phyloP scores from a whole-genome alignment of 2,797 vertebrate species.

The Notamacropus eugenii region DNA sequence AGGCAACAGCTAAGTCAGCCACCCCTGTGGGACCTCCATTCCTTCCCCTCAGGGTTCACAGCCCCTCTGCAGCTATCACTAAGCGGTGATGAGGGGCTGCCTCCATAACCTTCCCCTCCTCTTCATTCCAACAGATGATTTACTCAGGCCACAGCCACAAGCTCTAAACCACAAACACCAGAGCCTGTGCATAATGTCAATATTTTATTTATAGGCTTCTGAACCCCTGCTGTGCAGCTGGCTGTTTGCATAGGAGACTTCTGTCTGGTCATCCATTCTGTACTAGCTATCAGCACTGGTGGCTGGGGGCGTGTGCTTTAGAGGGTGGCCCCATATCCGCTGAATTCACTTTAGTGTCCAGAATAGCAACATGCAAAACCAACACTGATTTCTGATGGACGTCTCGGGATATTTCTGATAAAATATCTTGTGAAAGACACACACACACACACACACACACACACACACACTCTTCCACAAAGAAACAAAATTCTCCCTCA shows the following conservation, averaged over 20 bases:
- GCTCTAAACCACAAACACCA: conserved; percentile 65
- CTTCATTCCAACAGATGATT: conserved; percentile 65
- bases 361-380: neutral
- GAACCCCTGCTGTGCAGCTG: neutral
- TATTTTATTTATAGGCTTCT: conserved; percentile 34
- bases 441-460: neutral
- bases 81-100: conserved; percentile 61
- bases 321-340: neutral
- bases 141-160: conserved; percentile 71
- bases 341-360: neutral
- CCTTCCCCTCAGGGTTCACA: neutral
- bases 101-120: conserved; percentile 23
- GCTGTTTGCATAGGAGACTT: neutral
- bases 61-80: conserved; percentile 27
- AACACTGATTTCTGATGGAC: neutral
- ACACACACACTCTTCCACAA: neutral
- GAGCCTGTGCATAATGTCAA: conserved; percentile 47
- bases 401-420: neutral
- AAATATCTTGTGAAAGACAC: neutral
- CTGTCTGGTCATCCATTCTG: neutral
- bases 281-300: neutral
- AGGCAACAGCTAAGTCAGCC: neutral
- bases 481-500: neutral
- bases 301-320: neutral
- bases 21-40: neutral